Evolutionary conservation across 2,888 invertebrate genomes (phyloP).

Genomic region (Leucophenga maculata): DNA sequence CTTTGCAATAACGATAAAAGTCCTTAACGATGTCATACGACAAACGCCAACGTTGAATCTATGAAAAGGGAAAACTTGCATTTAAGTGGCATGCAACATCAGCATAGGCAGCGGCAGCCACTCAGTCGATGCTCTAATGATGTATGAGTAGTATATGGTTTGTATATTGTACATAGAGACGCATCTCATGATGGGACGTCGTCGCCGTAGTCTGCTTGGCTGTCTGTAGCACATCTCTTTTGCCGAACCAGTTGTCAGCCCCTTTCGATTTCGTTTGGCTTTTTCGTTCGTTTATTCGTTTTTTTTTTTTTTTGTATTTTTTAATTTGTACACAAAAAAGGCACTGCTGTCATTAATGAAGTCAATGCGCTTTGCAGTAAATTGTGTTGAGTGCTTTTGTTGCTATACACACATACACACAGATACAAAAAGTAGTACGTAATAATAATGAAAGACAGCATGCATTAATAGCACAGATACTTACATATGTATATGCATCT

Average conservation of each 20-base stretch:
- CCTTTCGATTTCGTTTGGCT: slow-evolving; percentile 59
- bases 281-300: background rate
- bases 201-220: background rate
- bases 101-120: background rate
- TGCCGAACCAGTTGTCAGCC: slow-evolving; percentile 41
- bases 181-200: too few species aligned
- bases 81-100: background rate
- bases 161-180: background rate
- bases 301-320: slow-evolving; percentile 7
- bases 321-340: slow-evolving; percentile 39
- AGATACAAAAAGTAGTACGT: slow-evolving; percentile 5
- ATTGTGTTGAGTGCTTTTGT: slow-evolving; percentile 50
- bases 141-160: background rate
- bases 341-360: slow-evolving; percentile 48
- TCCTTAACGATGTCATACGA: background rate
- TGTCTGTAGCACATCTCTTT: slow-evolving; percentile 28
- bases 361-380: slow-evolving; percentile 50
- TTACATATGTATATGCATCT: slow-evolving; percentile 25
- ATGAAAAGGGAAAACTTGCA: slow-evolving; percentile 5
- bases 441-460: slow-evolving; percentile 36
- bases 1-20: too few species aligned
- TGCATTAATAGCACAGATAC: background rate
- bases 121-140: too few species aligned
- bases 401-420: slow-evolving; percentile 27
- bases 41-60: background rate